Percentiles rank a stretch among this genome's conserved stretches.
Evolutionary conservation across 2,797 vertebrate genomes (phyloP).

Genomic region (Masticophis lateralis): DNA sequence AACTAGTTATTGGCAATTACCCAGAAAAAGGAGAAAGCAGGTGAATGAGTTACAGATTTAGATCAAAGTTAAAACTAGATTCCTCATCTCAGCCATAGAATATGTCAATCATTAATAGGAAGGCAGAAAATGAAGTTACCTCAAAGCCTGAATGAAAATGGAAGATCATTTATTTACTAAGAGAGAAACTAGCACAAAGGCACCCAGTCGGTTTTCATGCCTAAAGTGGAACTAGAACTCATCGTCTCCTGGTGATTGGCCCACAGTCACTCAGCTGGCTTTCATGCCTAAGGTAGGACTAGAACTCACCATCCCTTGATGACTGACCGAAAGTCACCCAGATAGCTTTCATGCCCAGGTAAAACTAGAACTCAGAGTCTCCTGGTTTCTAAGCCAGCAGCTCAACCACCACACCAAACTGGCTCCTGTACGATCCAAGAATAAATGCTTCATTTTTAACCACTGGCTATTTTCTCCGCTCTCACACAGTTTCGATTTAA

Average conservation of each 20-base stretch:
- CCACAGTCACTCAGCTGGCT: neutral
- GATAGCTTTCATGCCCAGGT: neutral
- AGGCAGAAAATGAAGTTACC: neutral
- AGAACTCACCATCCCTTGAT: neutral
- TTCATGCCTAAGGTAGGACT: neutral
- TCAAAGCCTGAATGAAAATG: neutral
- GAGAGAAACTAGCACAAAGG: neutral
- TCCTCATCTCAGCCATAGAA: neutral
- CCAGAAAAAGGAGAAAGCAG: neutral
- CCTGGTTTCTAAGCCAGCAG: neutral
- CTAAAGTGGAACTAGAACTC: too few species aligned
- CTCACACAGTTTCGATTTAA: neutral
- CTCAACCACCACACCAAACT: neutral
- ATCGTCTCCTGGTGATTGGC: neutral
- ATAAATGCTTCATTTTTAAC: neutral
- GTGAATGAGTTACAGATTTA: neutral
- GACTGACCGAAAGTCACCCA: neutral
- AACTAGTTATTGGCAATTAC: neutral
- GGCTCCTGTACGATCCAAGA: neutral
- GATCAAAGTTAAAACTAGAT: neutral
- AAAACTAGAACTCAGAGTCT: neutral
- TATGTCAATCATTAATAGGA: neutral
- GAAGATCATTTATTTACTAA: neutral
- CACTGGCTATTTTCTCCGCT: neutral
- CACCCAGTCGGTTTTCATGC: neutral